Base-by-base conservation (phyloP, 2,797 vertebrate species). In the Danio choprae region DNA sequence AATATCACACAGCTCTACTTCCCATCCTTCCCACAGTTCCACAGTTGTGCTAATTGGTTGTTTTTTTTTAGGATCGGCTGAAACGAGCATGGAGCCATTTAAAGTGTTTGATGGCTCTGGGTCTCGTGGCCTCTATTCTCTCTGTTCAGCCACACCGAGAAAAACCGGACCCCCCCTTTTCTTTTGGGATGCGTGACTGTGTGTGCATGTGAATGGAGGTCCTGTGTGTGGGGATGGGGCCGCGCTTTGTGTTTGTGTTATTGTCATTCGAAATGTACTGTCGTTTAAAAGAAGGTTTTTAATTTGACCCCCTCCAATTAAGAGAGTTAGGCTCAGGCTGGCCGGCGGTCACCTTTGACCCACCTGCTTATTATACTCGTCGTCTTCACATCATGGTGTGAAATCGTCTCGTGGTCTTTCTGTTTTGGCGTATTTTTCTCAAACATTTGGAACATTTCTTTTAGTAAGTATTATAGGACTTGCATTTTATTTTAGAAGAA, bases 31-130 rank as follows among this genome's bases (percentile, higher is more conserved):
- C 90, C 84, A 87, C 91, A 89, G 88, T 76, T 89, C 86, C 72
- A 73, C 86, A 85, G 85, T 89, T 87, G 84, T 87, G 89, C 89
- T 93, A 94, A 93, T 94, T 92, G 92, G 88, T 86, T 85, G 81
- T 85, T 87, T 89, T 29, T 89, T 29, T 90, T 89, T 88, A 87
- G 75, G 86, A 87, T 82, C 77, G 76, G 82, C 85, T 48, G 87
- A 89, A 87, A 84, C 85, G 88, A 88, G 87, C 86, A 87, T 87
- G 87, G 85, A 86, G 3, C 84, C 83, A 83, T 88, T 90, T 86
- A 90, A 87, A 85, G 79, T 85, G 77, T 77, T 83, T 87, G 87
- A 88, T 82, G 82, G 89, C 69, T 70, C 84, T 87, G 81, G 84
- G 83, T 90, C 88, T 90, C 78, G 48, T 82, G 85, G 86, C 80